phyloP scores from a whole-genome alignment of 2,888 invertebrate genomes.

The Chrysotoxum bicinctum region DNA sequence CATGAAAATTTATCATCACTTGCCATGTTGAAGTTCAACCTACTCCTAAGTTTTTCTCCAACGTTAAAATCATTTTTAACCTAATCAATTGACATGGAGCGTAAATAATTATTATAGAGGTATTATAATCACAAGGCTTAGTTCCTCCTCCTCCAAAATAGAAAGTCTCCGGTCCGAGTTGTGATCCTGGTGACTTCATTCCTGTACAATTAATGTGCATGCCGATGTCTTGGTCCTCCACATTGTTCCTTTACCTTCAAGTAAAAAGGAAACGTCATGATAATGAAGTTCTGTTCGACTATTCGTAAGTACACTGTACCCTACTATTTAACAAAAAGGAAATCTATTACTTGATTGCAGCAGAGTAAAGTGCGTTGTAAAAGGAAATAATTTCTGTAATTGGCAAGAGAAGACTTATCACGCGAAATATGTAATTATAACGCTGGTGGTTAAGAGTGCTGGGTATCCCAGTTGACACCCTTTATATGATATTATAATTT shows the following conservation, averaged over 20 bases:
- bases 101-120: neutral
- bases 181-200: neutral
- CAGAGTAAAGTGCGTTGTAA: constrained; percentile 14
- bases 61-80: neutral
- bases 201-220: neutral
- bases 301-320: neutral
- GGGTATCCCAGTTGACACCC: neutral
- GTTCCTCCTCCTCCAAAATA: neutral
- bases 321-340: neutral
- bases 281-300: constrained; percentile 39
- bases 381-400: neutral
- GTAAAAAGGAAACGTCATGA: constrained; percentile 11
- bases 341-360: constrained; percentile 5
- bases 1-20: too few relatives aligned
- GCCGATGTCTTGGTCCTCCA: neutral
- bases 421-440: constrained; percentile 21
- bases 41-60: too few relatives aligned
- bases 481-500: constrained; percentile 15
- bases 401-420: constrained; percentile 9
- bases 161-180: neutral
- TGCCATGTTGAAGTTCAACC: too few relatives aligned
- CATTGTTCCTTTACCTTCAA: neutral
- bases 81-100: neutral
- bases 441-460: neutral
- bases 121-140: neutral